A percentile compares a stretch with the other conserved stretches of the same genome.
Evolutionary conservation across 2,797 vertebrate species (phyloP).

Genomic region (Artibeus jamaicensis): DNA sequence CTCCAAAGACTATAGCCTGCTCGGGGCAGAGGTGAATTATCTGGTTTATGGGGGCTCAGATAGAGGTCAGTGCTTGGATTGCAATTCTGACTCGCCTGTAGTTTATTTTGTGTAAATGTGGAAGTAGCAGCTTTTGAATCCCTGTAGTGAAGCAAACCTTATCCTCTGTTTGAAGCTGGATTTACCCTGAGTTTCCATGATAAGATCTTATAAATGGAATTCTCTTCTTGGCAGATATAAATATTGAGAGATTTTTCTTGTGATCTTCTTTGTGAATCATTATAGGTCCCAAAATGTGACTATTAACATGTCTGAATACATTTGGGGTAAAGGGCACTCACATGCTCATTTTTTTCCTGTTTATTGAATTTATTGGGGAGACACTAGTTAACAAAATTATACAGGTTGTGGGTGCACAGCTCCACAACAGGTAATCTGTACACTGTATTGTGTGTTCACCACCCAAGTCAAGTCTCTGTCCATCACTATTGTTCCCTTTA

Average conservation of each 20-base stretch:
- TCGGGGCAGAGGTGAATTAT: slow-evolving; percentile 74
- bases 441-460: neutral
- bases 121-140: slow-evolving; percentile 65
- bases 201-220: slow-evolving; percentile 63
- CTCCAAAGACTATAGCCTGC: slow-evolving; percentile 43
- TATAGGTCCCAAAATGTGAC: neutral
- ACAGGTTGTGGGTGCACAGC: neutral
- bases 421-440: neutral
- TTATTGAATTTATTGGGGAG: neutral
- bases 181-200: slow-evolving; percentile 65
- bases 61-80: slow-evolving; percentile 74
- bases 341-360: neutral
- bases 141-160: slow-evolving; percentile 65
- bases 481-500: neutral
- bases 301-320: neutral
- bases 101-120: slow-evolving; percentile 77
- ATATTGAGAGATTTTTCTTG: slow-evolving; percentile 39
- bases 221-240: slow-evolving; percentile 58
- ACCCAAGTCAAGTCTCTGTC: neutral
- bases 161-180: slow-evolving; percentile 74
- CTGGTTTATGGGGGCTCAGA: slow-evolving; percentile 73
- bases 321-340: neutral
- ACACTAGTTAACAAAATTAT: neutral
- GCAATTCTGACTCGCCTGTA: slow-evolving; percentile 67
- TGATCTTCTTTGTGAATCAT: neutral